Evolutionary conservation across 2,888 invertebrate genomes (phyloP).

Genomic region (Folsomia candida): DNA sequence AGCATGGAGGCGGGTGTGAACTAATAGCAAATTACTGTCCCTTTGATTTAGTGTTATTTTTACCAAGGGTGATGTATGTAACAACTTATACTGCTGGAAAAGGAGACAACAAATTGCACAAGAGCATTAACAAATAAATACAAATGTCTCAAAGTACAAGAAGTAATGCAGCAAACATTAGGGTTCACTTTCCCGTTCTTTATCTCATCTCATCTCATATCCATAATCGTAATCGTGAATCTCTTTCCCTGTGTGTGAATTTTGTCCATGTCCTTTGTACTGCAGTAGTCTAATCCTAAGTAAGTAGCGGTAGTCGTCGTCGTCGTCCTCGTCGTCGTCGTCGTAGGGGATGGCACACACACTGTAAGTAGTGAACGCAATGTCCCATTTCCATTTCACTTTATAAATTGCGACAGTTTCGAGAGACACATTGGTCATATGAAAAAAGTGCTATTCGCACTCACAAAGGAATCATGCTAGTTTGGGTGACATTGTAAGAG

Average conservation of each 20-base stretch:
- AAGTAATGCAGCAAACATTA: not conserved
- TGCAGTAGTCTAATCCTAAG: not conserved
- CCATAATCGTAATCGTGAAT: not conserved
- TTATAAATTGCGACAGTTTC: not conserved
- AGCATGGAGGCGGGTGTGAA: not conserved
- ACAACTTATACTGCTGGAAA: not conserved
- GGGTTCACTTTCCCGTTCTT: not conserved
- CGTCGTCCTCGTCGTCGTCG: too few species aligned
- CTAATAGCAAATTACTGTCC: not conserved
- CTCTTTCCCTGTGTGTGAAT: not conserved
- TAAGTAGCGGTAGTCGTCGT: too few species aligned
- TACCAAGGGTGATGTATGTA: not conserved
- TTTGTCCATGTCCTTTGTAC: slow-evolving; percentile 6
- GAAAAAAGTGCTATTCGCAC: not conserved
- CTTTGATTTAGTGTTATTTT: not conserved
- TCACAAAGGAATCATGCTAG: slow-evolving; percentile 1
- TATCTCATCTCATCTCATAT: not conserved
- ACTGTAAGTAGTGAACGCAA: too few species aligned
- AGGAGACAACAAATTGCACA: not conserved
- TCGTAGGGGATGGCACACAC: too few species aligned
- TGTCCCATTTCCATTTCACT: not conserved
- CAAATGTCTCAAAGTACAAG: not conserved
- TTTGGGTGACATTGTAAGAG: slow-evolving; percentile 23
- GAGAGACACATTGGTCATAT: not conserved
- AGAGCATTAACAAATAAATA: not conserved